Base-by-base conservation (phyloP, 2,113 vertebrate genomes). In the Dryoscopus gambensis region DNA sequence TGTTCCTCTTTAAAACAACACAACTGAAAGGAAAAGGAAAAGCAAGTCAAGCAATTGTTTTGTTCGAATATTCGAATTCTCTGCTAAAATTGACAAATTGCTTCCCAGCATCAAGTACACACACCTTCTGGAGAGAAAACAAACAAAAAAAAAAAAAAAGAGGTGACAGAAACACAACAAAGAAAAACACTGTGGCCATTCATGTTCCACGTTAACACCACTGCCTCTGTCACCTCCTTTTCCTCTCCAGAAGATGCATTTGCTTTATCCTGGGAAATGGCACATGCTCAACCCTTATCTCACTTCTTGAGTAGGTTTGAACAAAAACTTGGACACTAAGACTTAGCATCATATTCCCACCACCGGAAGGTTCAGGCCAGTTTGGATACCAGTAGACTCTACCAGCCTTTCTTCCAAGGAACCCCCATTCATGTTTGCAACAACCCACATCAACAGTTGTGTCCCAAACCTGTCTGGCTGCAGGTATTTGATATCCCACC, bases 21-120 rank as follows among this genome's bases (percentile, higher is more conserved):
- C 23, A 71, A 71, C 12, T n/a, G 18, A 87, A 71, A 68, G 4
- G 2, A 80, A 60, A 50, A 42, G 24, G 23, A 50, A 40, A 74
- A 83, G 42, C 12, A 52, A 70, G 33, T 22, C 35, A 94, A 74
- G 40, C 15, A 64, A 49, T 8, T 73, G 11, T 60, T 92, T 84
- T 3, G 1, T 59, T 60, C 1, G 0, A 49, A 42, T 57, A 67
- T 67, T 59, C 1, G 0, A 84, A 59, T 73, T 56, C 23, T 69
- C 47, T 42, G 24, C 42, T 86, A 56, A 78, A 85, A 82, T 1
- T 37, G 13, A 28, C 27, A 68, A 53, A 62, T 31, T 70, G 39
- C 30, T 65, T 60, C 40, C 46, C 40, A 82, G 10, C 27, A 27
- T 23, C 13, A 87, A 68, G 35, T 18, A 49, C 24, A 28, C 30